phyloP scores from a whole-genome alignment of 1,140 invertebrate genomes.

The Musca vetustissima region DNA sequence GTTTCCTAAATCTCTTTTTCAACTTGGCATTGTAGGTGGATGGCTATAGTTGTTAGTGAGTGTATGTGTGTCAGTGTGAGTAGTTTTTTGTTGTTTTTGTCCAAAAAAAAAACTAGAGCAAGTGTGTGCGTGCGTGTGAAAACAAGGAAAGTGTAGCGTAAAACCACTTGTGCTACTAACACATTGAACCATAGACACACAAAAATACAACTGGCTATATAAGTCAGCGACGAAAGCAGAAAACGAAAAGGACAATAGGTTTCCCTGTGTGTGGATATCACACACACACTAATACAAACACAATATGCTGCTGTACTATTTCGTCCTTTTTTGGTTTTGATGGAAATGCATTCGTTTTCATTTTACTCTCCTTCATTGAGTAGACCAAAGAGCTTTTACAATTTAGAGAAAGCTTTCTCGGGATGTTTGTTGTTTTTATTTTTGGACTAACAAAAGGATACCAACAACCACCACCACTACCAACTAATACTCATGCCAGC shows the following conservation, averaged over 20 bases:
- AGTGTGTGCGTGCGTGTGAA: background rate
- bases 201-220: background rate
- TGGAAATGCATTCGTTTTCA: background rate
- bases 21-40: too few relatives aligned
- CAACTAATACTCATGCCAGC: background rate
- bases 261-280: background rate
- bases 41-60: too few relatives aligned
- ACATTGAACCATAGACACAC: constrained; percentile 20
- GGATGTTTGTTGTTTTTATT: too few relatives aligned
- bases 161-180: constrained; percentile 23
- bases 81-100: too few relatives aligned
- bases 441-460: constrained; percentile 8
- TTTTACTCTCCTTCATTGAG: too few relatives aligned
- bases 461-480: background rate
- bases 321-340: background rate
- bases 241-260: constrained; percentile 8
- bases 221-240: background rate
- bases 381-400: constrained; percentile 5
- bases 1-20: too few relatives aligned
- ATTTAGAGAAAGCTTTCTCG: background rate
- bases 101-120: constrained; percentile 2
- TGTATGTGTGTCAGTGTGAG: too few relatives aligned
- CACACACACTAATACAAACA: too few relatives aligned
- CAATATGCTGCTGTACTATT: constrained; percentile 2
- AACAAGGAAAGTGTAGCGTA: constrained; percentile 3